phyloP scores from a whole-genome alignment of 2,888 invertebrate species.

The Zele albiditarsus region DNA sequence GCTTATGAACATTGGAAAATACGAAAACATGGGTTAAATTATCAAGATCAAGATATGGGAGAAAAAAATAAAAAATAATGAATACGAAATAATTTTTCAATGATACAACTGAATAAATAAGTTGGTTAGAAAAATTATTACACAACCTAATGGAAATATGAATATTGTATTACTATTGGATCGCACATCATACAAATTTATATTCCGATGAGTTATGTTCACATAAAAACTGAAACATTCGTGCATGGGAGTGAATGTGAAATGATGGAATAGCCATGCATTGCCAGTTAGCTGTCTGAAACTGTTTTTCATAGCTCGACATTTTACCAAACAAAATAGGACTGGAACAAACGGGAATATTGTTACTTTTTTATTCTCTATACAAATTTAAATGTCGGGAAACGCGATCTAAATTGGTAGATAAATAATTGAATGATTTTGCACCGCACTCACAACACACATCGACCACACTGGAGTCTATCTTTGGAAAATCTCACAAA shows the following conservation, averaged over 20 bases:
- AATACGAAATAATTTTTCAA: neutral
- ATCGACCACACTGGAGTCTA: constrained; percentile 41
- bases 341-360: neutral
- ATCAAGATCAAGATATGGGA: neutral
- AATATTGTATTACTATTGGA: neutral
- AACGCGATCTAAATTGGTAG: neutral
- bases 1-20: constrained; percentile 28
- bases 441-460: constrained; percentile 65
- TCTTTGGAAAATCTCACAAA: neutral
- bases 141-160: neutral
- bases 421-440: constrained; percentile 59
- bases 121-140: neutral
- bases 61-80: constrained; percentile 4
- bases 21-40: constrained; percentile 15
- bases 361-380: neutral
- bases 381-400: neutral
- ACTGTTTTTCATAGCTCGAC: neutral
- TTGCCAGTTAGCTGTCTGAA: neutral
- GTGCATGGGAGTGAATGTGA: neutral
- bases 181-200: constrained; percentile 8
- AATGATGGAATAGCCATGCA: constrained; percentile 5
- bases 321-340: constrained; percentile 9
- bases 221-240: neutral
- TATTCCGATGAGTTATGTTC: neutral
- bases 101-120: neutral